Conservation (phyloP, 2,797 vertebrate species). For the Danio albolineatus region DNA sequence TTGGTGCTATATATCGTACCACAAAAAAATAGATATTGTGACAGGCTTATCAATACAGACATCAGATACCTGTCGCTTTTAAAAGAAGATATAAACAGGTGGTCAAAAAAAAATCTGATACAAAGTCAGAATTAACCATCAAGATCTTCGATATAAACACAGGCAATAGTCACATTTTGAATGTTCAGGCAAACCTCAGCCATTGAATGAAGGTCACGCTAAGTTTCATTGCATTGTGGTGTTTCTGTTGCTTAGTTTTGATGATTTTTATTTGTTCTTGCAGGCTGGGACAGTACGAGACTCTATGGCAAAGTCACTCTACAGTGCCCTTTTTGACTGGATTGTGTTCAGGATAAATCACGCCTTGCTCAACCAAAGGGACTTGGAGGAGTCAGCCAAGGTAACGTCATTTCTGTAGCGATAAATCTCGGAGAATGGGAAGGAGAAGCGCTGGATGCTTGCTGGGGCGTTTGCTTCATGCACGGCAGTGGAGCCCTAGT, state of each 20-base stretch:
- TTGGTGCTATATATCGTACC: no score
- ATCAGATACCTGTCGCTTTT: no score
- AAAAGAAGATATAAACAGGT: no score
- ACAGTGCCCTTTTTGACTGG: slow-evolving; percentile 99
- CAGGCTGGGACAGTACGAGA: slow-evolving; percentile 83
- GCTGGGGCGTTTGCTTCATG: not conserved
- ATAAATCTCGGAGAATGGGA: not conserved
- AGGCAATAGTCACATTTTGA: no score
- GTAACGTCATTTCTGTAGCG: slow-evolving; percentile 70
- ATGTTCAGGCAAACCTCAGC: no score
- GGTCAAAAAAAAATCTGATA: no score
- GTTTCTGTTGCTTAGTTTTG: not conserved
- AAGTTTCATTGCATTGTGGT: no score
- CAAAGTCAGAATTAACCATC: no score
- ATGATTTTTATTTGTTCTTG: not conserved
- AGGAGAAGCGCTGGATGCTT: not conserved
- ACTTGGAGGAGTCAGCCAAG: slow-evolving; percentile 91
- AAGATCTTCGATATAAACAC: no score
- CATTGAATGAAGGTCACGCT: no score
- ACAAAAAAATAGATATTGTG: no score
- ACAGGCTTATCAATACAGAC: no score
- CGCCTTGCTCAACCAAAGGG: slow-evolving; percentile 92
- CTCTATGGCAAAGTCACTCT: slow-evolving; percentile 97
- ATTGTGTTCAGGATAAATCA: slow-evolving; percentile 99
- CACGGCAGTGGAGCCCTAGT: not conserved